phyloP scores from a whole-genome alignment of 2,113 vertebrate species.

The Pleuronectes platessa region DNA sequence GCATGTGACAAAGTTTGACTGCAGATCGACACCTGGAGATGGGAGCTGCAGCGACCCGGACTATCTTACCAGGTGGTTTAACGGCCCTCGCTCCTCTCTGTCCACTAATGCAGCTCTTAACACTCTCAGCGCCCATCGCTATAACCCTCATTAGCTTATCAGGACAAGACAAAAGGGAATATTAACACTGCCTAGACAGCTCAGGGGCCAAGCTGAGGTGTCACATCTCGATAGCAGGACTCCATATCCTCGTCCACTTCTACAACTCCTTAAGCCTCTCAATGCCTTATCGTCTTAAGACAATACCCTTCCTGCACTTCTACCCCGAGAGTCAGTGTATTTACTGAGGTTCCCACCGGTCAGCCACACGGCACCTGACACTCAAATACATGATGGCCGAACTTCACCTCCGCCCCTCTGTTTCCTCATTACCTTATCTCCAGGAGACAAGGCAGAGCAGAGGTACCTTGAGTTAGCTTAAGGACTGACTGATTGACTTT shows the following conservation, averaged over 20 bases:
- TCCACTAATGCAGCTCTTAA: constrained; percentile 72
- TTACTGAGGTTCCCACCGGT: constrained; percentile 67
- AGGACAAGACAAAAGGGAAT: constrained; percentile 78
- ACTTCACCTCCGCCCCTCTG: constrained; percentile 62
- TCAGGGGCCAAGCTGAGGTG: constrained; percentile 66
- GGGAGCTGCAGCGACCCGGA: background rate
- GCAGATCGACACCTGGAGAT: background rate
- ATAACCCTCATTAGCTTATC: constrained; percentile 80
- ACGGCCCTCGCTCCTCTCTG: constrained; percentile 47
- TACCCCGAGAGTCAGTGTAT: constrained; percentile 35
- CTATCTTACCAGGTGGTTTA: constrained; percentile 27
- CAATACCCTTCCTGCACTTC: constrained; percentile 60
- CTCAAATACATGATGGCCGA: constrained; percentile 44
- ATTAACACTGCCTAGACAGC: constrained; percentile 59
- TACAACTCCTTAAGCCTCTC: constrained; percentile 74
- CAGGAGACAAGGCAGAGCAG: constrained; percentile 59
- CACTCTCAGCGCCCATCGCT: constrained; percentile 58
- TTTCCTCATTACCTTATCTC: constrained; percentile 77
- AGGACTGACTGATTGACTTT: constrained; percentile 75
- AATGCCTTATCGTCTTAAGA: constrained; percentile 77
- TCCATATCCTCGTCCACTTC: constrained; percentile 60
- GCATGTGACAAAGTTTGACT: background rate
- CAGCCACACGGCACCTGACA: constrained; percentile 57
- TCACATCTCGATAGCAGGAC: constrained; percentile 74
- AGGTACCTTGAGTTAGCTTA: constrained; percentile 66